Evolutionary conservation across 2,797 vertebrate species (phyloP).

Genomic region (Cynodonichthys magdalenae): DNA sequence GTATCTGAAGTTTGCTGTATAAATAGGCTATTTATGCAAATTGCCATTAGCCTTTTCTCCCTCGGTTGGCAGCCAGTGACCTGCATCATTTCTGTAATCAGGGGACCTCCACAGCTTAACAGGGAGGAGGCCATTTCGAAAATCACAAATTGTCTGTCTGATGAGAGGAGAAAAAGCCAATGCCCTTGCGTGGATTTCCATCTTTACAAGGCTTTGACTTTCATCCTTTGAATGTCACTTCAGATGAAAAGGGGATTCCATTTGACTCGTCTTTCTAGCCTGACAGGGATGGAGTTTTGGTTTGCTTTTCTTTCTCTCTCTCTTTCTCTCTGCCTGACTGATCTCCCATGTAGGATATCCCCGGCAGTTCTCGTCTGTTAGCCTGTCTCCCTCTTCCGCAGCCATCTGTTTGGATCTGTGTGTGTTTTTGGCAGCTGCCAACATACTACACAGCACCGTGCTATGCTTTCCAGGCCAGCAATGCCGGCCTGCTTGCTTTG

Average conservation of each 20-base stretch:
- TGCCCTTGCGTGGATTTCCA: slow-evolving; percentile 34
- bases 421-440: slow-evolving; percentile 72
- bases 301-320: slow-evolving; percentile 33
- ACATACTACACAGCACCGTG: slow-evolving; percentile 61
- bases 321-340: slow-evolving; percentile 55
- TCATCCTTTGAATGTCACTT: slow-evolving; percentile 39
- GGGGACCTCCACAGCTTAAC: slow-evolving; percentile 58
- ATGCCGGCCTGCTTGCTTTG: slow-evolving; percentile 56
- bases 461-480: slow-evolving; percentile 68
- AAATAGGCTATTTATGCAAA: slow-evolving; percentile 74
- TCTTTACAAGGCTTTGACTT: slow-evolving; percentile 44
- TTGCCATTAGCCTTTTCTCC: slow-evolving; percentile 31
- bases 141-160: slow-evolving; percentile 42
- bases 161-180: slow-evolving; percentile 29
- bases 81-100: slow-evolving; percentile 62
- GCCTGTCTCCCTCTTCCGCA: slow-evolving; percentile 65
- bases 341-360: slow-evolving; percentile 73
- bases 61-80: slow-evolving; percentile 65
- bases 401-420: slow-evolving; percentile 73
- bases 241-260: slow-evolving; percentile 49
- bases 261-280: slow-evolving; percentile 49
- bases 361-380: slow-evolving; percentile 71
- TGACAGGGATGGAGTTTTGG: slow-evolving; percentile 33
- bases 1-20: slow-evolving; percentile 58
- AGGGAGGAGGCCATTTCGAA: slow-evolving; percentile 52